phyloP scores from a whole-genome alignment of 1,140 invertebrate species.

The Pachyrhynchus sulphureomaculatus region DNA sequence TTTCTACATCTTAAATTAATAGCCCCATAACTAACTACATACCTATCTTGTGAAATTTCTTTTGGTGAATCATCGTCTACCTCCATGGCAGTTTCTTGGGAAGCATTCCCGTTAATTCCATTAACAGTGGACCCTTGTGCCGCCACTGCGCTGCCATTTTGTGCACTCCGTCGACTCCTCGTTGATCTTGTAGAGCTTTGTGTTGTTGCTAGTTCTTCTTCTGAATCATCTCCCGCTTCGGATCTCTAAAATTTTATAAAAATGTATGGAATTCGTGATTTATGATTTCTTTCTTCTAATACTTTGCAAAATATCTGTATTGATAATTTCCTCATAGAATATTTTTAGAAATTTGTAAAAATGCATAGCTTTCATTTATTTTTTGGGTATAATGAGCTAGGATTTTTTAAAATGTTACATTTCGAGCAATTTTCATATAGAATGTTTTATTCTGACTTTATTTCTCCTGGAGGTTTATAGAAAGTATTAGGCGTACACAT shows the following conservation, averaged over 20 bases:
- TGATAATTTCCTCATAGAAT: too few species aligned
- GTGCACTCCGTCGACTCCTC: constrained; percentile 5
- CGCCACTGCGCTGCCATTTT: constrained; percentile 17
- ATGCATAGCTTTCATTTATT: too few species aligned
- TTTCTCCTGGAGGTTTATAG: too few species aligned
- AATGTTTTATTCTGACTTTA: too few species aligned
- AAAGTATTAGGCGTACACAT: too few species aligned
- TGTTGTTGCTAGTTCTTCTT: constrained; percentile 31
- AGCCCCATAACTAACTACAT: background rate
- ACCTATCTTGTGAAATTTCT: constrained; percentile 49
- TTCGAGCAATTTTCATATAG: too few species aligned
- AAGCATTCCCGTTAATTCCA: constrained; percentile 10
- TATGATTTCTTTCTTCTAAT: too few species aligned
- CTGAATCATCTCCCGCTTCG: constrained; percentile 18
- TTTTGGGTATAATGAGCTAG: too few species aligned
- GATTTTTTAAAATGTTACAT: too few species aligned
- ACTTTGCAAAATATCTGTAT: too few species aligned
- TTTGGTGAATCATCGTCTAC: constrained; percentile 43
- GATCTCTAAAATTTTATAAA: constrained; percentile 15
- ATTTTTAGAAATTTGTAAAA: too few species aligned
- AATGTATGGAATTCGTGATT: constrained; percentile 1
- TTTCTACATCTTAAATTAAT: background rate
- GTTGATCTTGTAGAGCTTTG: constrained; percentile 35
- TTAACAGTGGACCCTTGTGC: constrained; percentile 9
- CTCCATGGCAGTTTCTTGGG: constrained; percentile 32